Percentiles rank a stretch among this genome's conserved stretches.
phyloP scores from a whole-genome alignment of 2,113 vertebrate genomes.

The Baryphthengus martii region DNA sequence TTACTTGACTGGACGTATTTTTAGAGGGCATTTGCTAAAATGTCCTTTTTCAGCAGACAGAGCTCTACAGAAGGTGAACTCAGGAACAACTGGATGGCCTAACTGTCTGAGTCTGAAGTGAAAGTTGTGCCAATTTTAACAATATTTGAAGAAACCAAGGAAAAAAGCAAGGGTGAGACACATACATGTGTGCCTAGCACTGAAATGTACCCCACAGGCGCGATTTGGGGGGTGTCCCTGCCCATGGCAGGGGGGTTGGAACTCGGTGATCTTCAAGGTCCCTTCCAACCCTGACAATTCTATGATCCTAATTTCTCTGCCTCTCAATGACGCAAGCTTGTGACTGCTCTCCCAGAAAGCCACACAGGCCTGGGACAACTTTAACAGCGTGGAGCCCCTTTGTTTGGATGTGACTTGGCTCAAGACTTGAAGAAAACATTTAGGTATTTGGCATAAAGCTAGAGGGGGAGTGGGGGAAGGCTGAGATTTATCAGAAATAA shows the following conservation, averaged over 20 bases:
- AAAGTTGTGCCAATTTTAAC: neutral
- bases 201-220: neutral
- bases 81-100: neutral
- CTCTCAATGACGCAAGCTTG: neutral
- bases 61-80: neutral
- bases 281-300: too few relatives aligned
- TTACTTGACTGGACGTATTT: too few relatives aligned
- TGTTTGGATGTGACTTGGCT: neutral
- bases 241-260: too few relatives aligned
- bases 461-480: neutral
- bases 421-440: neutral
- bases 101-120: neutral
- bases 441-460: neutral
- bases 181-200: neutral
- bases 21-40: too few relatives aligned
- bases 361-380: neutral
- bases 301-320: neutral
- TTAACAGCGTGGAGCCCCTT: neutral
- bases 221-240: too few relatives aligned
- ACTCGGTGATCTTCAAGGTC: too few relatives aligned
- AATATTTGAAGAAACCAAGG: neutral
- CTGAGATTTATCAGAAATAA: slow-evolving; percentile 37
- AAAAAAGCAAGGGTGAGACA: neutral
- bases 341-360: neutral
- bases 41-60: neutral